Conservation (phyloP, 1,140 invertebrate species). For the Temnothorax curvispinosus region DNA sequence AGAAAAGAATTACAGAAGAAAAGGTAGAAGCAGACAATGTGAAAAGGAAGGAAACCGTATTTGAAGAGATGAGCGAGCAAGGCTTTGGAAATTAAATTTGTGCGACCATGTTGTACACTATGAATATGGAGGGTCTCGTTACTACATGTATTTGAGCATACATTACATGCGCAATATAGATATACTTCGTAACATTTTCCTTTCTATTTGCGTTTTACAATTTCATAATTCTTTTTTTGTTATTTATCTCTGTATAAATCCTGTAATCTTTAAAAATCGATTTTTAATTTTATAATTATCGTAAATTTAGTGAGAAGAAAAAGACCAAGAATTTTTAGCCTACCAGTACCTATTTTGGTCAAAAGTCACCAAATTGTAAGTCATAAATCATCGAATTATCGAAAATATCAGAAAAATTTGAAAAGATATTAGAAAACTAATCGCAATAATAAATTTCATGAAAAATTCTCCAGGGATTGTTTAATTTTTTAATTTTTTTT, state of each 20-base stretch:
- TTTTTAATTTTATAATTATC: constrained; percentile 80
- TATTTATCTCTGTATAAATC: constrained; percentile 43
- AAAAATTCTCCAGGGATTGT: background rate
- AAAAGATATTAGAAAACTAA: background rate
- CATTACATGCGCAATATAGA: constrained; percentile 71
- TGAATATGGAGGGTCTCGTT: constrained; percentile 84
- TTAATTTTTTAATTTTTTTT: background rate
- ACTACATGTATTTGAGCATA: constrained; percentile 77
- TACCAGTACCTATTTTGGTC: constrained; percentile 17
- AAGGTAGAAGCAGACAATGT: constrained; percentile 7
- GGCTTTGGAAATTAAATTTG: constrained; percentile 82
- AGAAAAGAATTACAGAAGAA: constrained; percentile 62
- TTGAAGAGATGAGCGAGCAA: constrained; percentile 68
- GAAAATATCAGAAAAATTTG: background rate
- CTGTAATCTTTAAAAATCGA: constrained; percentile 28
- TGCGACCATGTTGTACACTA: constrained; percentile 81
- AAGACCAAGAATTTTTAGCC: constrained; percentile 65
- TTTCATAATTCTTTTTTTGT: constrained; percentile 9
- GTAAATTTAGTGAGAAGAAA: constrained; percentile 70
- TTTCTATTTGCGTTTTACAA: constrained; percentile 22
- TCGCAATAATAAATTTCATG: background rate
- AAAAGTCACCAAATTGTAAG: background rate
- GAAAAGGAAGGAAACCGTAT: constrained; percentile 42
- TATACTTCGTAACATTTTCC: constrained; percentile 61
- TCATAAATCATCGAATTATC: background rate